These are phyloP conservation scores for Cecropterus lyciades DNA, from an alignment of 1,140 invertebrate species.

Conservation along the genomic window DNA sequence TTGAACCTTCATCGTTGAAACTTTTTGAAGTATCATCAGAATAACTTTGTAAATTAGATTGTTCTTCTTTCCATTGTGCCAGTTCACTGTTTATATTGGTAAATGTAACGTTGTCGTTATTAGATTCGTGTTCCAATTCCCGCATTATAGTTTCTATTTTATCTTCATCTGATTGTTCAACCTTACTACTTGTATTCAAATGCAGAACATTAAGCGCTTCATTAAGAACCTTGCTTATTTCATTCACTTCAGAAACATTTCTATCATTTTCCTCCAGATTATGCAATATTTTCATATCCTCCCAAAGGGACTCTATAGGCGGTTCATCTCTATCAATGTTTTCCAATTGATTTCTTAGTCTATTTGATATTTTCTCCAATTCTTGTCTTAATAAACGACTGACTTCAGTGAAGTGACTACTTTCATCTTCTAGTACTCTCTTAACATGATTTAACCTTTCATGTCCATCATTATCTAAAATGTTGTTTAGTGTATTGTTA, in stretches of 20 bases:
- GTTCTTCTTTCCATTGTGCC: conserved; percentile 3
- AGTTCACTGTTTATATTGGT: neutral
- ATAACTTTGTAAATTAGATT: conserved; percentile 15
- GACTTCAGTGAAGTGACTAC: conserved; percentile 52
- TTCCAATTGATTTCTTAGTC: conserved; percentile 44
- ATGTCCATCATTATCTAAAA: conserved; percentile 35
- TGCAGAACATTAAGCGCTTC: conserved; percentile 45
- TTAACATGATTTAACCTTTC: conserved; percentile 35
- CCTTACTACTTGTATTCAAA: conserved; percentile 20
- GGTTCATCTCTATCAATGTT: conserved; percentile 41
- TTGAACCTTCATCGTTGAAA: conserved; percentile 34
- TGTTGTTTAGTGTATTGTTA: conserved; percentile 42
- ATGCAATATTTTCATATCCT: conserved; percentile 55
- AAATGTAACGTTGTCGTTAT: conserved; percentile 6
- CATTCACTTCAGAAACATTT: conserved; percentile 45
- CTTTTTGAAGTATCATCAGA: conserved; percentile 1
- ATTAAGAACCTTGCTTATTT: conserved; percentile 52
- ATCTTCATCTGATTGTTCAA: conserved; percentile 36
- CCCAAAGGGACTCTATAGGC: conserved; percentile 44
- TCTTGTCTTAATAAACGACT: conserved; percentile 54
- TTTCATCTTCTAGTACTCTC: conserved; percentile 44
- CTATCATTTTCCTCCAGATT: conserved; percentile 47
- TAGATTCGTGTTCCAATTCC: conserved; percentile 37
- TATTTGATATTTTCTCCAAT: conserved; percentile 52
- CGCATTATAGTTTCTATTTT: conserved; percentile 49